Base-by-base conservation (phyloP, 2,888 invertebrate genomes). In the Syrista parreyssii region DNA sequence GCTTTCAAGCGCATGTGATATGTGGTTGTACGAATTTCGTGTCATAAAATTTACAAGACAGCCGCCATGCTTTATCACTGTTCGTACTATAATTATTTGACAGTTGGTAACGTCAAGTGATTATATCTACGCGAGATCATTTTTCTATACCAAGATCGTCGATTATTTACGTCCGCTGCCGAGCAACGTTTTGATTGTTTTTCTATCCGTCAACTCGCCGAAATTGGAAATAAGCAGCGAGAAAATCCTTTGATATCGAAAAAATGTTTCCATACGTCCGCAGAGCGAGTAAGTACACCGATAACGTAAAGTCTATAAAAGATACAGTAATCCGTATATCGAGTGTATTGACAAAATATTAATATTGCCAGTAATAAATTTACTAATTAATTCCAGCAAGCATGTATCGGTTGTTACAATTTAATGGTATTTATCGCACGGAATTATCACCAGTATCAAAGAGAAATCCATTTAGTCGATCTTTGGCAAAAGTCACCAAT, bases 401-500 rank as follows among this genome's bases (percentile, higher is more conserved):
- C 6, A 55, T 55, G 40, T 55, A 23, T 55, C 40, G 40, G 23
- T 55, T 23, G 40, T 15, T 55, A 55, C 40, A 23, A 55, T 15
- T 55, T 55, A 1, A 55, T 55, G 40, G 23, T 0, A 55, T 23
- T 23, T 55, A 55, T 55, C 40, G 23, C 40, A 55, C 40, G 23
- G 40, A 15, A 2, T 55, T 23, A 55, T 23, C 23, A 55, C 23
- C 23, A 55, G 23, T 55, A 6, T 55, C 40, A 23, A 23, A 23
- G 4, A 15, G 9, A 55, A 23, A 2, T 55, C 40, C 40, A 6
- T 55, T 23, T 23, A 55, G 6, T 68, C 76, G 80, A 12, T 78
- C 36, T 33, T 23, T 77, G 36, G 72, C 80, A 31, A 81, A 79
- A 76, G 23, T 76, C 11, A 78, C 73, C 68, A 79, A 82, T 34